Base-by-base conservation (phyloP, 2,888 invertebrate species). In the Lithosia quadra region DNA sequence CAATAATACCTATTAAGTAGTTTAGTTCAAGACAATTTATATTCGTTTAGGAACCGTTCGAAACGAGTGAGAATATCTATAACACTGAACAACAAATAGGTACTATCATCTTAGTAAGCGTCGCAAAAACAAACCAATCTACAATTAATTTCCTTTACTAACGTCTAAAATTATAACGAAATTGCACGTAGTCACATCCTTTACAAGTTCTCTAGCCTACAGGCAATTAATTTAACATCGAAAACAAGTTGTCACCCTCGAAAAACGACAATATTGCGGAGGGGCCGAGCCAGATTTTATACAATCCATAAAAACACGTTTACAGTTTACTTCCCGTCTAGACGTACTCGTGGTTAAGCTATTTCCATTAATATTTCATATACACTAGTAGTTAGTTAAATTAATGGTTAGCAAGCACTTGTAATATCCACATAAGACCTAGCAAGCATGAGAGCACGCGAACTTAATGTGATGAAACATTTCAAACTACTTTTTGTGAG, bases 241-340 rank as follows among this genome's bases (percentile, higher is more conserved):
- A 77, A 78, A 81, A 79, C 80, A 78, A 81, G 79, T 79, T 81
- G 76, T 78, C 76, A 76, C 82, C 84, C 79, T 73, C 69, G 39
- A 78, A 65, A 64, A 11, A 65, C 74, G 73, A 76, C 76, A 77
- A 75, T 75, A 72, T 71, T 71, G 80, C 63, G 43, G 64, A 75
- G 79, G 73, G 68, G 43, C 75, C 75, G 69, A 75, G 74, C 78
- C 83, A 86, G 87, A 88, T 89, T 85, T 82, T 79, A 85, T 86
- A 87, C 79, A 82, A 82, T 72, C 83, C 81, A 88, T 87, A 87
- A 88, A 90, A 88, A 67, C 78, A 77, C 74, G 80, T 84, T 87
- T 86, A 88, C 71, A 71, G 71, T 63, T 83, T 76, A 86, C 86
- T 89, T 90, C 91, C 92, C 85, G 92, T 90, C 91, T 91, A 91